Evolutionary conservation across 2,113 vertebrate species (phyloP).

Genomic region (Peromyscus leucopus): DNA sequence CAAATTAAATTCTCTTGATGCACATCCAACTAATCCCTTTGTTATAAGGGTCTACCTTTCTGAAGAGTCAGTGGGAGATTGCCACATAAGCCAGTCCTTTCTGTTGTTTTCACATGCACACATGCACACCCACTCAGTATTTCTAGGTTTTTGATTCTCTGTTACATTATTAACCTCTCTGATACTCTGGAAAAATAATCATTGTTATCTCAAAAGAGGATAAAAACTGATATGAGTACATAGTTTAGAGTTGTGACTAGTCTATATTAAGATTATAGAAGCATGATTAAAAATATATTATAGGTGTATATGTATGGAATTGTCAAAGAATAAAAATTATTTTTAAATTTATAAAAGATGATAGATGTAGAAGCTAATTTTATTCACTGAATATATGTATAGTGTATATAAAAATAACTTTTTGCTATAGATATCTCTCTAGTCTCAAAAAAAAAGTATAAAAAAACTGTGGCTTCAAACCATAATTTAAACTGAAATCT

Average conservation of each 20-base stretch:
- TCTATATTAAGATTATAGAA: not conserved
- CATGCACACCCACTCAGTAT: not conserved
- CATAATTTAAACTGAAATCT: not conserved
- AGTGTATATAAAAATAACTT: not conserved
- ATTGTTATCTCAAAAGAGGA: not conserved
- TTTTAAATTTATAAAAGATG: not conserved
- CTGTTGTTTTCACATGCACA: not conserved
- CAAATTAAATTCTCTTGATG: not conserved
- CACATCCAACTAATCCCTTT: not conserved
- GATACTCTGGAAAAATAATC: not conserved
- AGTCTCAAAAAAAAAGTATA: not conserved
- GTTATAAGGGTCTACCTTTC: not conserved
- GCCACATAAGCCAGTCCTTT: not conserved
- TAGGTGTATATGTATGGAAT: not conserved
- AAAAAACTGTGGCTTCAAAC: not conserved
- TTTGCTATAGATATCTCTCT: not conserved
- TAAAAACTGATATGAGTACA: not conserved
- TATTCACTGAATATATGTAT: not conserved
- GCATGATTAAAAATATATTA: not conserved
- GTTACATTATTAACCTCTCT: not conserved
- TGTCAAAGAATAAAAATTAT: not conserved
- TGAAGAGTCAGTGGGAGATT: not conserved
- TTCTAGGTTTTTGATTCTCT: not conserved
- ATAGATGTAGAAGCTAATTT: not conserved
- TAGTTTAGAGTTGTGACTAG: not conserved